Base-by-base conservation (phyloP, 2,888 invertebrate genomes). In the Himalopsyche tibetana region DNA sequence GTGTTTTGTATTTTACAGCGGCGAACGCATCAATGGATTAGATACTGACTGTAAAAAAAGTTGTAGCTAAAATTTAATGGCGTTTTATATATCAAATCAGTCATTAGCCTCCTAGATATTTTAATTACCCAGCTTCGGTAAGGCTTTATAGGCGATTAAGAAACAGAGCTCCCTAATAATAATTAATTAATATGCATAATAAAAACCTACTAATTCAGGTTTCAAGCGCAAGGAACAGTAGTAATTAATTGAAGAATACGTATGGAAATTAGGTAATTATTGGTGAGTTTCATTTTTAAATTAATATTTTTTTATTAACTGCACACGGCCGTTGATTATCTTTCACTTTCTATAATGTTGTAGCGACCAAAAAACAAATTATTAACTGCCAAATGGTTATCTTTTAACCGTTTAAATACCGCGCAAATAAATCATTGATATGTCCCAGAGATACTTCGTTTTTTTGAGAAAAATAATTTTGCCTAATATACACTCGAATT, bases 1-100 rank as follows among this genome's bases (percentile, higher is more conserved):
- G 19, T 19, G 28, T 19, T 63, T 19, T 63, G 6, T 63, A 19
- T 9, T 19, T 63, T 63, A 63, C 19, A 19, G 63, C 6, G 6
- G 28, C 19, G 28, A 63, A 5, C 63, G 63, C 63, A 63, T 51
- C 51, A 19, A 4, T 8, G 6, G 63, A 63, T 63, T 63, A 19
- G 19, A 63, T 19, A 19, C 28, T 19, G 19, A 63, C 15, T 4
- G 2, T 17, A 56, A 63, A 63, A 63, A 63, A 63, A 56, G n/a
- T 56, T 28, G 63, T 63, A 19, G 63, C 28, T 19, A 19, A 63
- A 63, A 9, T 63, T 63, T 63, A 63, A 63, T 63, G 63, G 63
- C 63, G 19, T 63, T 63, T 63, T 63, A 63, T 19, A 63, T 63
- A 63, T 63, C 19, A 63, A 63, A 63, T n/a, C 63, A 63, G 63